Conservation (phyloP, 2,113 vertebrate genomes). For the Oostethus manadensis region DNA sequence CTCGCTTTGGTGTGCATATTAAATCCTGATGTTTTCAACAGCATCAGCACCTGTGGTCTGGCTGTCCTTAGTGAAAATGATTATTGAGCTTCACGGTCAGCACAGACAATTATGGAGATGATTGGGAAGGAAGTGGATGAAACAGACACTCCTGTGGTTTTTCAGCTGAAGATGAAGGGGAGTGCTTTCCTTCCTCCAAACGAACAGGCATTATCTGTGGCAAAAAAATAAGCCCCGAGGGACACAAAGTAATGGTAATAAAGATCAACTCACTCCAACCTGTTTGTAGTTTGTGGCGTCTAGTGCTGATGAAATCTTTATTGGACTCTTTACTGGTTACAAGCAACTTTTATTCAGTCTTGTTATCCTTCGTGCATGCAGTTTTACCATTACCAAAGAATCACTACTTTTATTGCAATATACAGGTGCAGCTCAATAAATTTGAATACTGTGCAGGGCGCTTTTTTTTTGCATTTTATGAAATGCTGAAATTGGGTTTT, state of each 20-base stretch:
- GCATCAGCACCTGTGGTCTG: constrained; percentile 6
- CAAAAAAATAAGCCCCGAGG: neutral
- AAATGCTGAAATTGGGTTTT: too few species aligned
- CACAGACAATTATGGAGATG: constrained; percentile 11
- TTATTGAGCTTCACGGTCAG: constrained; percentile 16
- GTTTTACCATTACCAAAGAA: too few species aligned
- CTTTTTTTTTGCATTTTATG: too few species aligned
- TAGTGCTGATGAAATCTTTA: too few species aligned
- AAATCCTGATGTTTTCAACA: constrained; percentile 1
- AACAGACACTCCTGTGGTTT: constrained; percentile 19
- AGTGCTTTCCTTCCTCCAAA: constrained; percentile 5
- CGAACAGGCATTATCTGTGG: neutral
- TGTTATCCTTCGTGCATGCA: too few species aligned
- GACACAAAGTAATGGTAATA: neutral
- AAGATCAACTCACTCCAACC: neutral
- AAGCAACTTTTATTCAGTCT: too few species aligned
- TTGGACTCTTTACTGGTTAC: too few species aligned
- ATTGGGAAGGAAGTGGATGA: constrained; percentile 11
- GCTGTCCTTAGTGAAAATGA: neutral
- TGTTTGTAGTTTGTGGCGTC: neutral
- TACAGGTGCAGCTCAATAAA: too few species aligned
- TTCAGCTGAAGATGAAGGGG: constrained; percentile 6
- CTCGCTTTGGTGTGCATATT: neutral
- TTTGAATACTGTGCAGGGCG: too few species aligned
- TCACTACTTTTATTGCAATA: too few species aligned